Evolutionary conservation across 1,140 invertebrate species (phyloP).

Genomic region (Bombyx mandarina): DNA sequence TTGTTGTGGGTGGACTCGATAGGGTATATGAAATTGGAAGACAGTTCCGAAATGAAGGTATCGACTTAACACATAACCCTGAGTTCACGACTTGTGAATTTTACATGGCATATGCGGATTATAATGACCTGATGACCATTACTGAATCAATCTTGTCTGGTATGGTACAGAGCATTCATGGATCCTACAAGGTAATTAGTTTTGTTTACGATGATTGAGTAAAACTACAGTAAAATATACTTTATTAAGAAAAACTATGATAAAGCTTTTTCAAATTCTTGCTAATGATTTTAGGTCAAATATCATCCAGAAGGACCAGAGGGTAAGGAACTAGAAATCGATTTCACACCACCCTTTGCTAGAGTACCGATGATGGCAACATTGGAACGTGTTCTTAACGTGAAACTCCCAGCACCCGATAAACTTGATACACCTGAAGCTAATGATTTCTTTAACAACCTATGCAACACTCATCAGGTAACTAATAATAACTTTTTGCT

Average conservation of each 20-base stretch:
- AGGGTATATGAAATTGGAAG: slow-evolving; percentile 97
- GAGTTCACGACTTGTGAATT: slow-evolving; percentile 99
- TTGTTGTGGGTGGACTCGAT: slow-evolving; percentile 97
- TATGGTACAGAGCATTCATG: slow-evolving; percentile 82
- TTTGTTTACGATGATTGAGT: background rate
- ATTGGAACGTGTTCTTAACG: slow-evolving; percentile 86
- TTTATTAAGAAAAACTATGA: no score
- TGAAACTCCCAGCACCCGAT: slow-evolving; percentile 86
- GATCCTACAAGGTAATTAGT: slow-evolving; percentile 73
- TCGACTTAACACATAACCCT: slow-evolving; percentile 98
- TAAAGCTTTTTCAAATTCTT: no score
- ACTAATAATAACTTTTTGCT: background rate
- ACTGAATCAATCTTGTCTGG: slow-evolving; percentile 94
- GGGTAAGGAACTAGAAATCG: slow-evolving; percentile 86
- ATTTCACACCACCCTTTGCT: slow-evolving; percentile 98
- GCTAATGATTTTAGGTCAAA: slow-evolving; percentile 73
- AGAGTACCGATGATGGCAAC: slow-evolving; percentile 92
- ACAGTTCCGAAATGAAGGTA: slow-evolving; percentile 98
- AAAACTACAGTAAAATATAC: background rate
- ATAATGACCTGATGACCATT: slow-evolving; percentile 94
- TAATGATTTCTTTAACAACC: slow-evolving; percentile 82
- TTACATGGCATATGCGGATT: slow-evolving; percentile 99
- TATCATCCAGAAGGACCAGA: slow-evolving; percentile 96
- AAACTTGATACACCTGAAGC: slow-evolving; percentile 77
- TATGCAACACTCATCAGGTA: slow-evolving; percentile 86